Percentiles rank a stretch among this genome's conserved stretches.
Conservation (phyloP, 2,797 vertebrate species). For the Picus viridis region DNA sequence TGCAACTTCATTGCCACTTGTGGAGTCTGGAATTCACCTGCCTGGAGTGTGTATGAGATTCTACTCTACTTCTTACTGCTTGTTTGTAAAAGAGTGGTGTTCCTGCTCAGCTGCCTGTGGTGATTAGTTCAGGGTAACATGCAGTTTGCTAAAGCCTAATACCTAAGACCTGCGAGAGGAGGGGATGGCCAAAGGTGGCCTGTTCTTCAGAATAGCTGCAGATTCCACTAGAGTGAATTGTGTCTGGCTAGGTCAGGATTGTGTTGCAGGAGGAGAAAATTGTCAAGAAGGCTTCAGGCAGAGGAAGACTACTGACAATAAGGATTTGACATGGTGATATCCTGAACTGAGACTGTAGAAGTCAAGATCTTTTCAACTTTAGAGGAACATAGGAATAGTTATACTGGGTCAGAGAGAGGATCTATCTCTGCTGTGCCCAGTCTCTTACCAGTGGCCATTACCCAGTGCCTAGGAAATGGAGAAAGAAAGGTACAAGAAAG, state of each 20-base stretch:
- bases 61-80: not conserved
- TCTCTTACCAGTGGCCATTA: not conserved
- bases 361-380: not conserved
- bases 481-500: not conserved
- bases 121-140: rapidly evolving
- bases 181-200: not conserved
- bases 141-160: not conserved
- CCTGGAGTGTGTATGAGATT: not conserved
- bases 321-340: not conserved
- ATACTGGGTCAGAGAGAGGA: not conserved
- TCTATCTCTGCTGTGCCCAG: not conserved
- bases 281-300: not conserved
- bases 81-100: not conserved
- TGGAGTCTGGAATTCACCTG: not conserved
- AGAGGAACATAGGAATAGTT: not conserved
- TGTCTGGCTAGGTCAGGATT: not conserved
- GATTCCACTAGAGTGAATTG: not conserved
- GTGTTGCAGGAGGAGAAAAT: not conserved
- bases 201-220: not conserved
- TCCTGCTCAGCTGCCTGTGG: not conserved
- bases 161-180: not conserved
- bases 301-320: rapidly evolving
- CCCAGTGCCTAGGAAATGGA: not conserved
- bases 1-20: not conserved
- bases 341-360: not conserved